A percentile compares a stretch with the other conserved stretches of the same genome.
Evolutionary conservation across 2,113 vertebrate genomes (phyloP).

Genomic region (Tautogolabrus adspersus): DNA sequence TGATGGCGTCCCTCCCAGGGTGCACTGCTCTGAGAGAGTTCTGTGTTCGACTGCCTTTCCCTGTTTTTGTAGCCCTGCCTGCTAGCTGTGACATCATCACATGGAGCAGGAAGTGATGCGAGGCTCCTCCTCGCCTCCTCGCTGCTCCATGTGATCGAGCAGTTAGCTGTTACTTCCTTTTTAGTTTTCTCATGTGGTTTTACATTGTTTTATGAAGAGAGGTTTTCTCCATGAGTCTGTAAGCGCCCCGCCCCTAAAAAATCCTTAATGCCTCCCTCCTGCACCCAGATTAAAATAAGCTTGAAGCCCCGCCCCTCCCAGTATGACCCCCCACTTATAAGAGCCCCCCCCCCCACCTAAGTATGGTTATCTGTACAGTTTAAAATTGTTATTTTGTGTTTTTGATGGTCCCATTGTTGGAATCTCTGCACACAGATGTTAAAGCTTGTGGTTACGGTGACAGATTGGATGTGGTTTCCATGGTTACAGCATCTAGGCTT

Average conservation of each 20-base stretch:
- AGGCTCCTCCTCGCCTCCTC: conserved; percentile 16
- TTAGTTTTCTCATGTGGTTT: conserved; percentile 80
- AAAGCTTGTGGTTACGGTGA: conserved; percentile 40
- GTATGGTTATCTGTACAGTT: conserved; percentile 50
- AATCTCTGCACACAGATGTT: conserved; percentile 65
- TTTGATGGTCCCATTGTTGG: conserved; percentile 54
- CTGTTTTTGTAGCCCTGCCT: conserved; percentile 77
- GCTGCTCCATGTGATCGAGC: conserved; percentile 62
- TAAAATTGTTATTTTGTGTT: conserved; percentile 39
- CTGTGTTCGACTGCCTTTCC: conserved; percentile 86
- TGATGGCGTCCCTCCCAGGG: conserved; percentile 75
- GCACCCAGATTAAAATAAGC: conserved; percentile 63
- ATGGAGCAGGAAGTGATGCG: conserved; percentile 48
- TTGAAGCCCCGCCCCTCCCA: conserved; percentile 49
- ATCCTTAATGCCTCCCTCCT: conserved; percentile 42
- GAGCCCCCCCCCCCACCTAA: conserved; percentile 15
- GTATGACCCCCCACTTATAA: conserved; percentile 27
- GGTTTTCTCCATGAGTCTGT: conserved; percentile 74
- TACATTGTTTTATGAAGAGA: conserved; percentile 73
- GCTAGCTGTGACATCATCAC: conserved; percentile 55
- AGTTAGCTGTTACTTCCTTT: conserved; percentile 62
- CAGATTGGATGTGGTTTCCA: conserved; percentile 59
- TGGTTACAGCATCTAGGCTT: conserved; percentile 49
- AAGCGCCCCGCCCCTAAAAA: conserved; percentile 59
- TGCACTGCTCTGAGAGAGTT: conserved; percentile 76